These are phyloP conservation scores for Fissipunctia ypsillon DNA, from an alignment of 2,888 invertebrate genomes.

Conservation along the genomic window DNA sequence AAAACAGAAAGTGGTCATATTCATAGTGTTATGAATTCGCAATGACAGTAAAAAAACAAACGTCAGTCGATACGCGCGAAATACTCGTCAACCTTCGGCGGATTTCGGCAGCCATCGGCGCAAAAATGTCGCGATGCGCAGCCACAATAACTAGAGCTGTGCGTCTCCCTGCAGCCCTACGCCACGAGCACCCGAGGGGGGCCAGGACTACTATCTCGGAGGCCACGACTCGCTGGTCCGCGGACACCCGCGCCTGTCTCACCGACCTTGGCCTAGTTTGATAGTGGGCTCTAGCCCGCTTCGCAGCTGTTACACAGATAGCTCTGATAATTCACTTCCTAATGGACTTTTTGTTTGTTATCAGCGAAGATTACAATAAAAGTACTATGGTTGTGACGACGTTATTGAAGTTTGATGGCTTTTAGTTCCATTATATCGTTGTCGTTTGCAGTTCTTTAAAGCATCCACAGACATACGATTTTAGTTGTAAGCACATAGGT, in stretches of 20 bases:
- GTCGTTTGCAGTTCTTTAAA: slow-evolving; percentile 1
- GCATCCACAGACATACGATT: not conserved
- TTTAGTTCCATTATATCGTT: slow-evolving; percentile 1
- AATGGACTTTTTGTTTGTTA: slow-evolving; percentile 69
- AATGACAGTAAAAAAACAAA: slow-evolving; percentile 60
- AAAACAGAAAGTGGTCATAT: slow-evolving; percentile 50
- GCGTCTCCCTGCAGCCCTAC: slow-evolving; percentile 63
- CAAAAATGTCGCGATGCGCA: slow-evolving; percentile 68
- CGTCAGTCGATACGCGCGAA: slow-evolving; percentile 65
- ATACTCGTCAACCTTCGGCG: slow-evolving; percentile 74
- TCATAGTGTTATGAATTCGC: slow-evolving; percentile 48
- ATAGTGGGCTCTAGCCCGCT: slow-evolving; percentile 76
- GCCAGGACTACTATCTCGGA: slow-evolving; percentile 69
- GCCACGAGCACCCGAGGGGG: slow-evolving; percentile 60
- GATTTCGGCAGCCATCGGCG: slow-evolving; percentile 76
- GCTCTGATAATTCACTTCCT: slow-evolving; percentile 81
- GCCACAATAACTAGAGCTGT: slow-evolving; percentile 70
- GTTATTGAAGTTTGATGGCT: slow-evolving; percentile 22
- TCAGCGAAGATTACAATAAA: slow-evolving; percentile 45
- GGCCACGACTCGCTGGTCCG: slow-evolving; percentile 76
- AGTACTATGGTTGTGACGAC: slow-evolving; percentile 43
- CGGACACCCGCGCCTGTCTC: slow-evolving; percentile 69
- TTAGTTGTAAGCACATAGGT: not conserved
- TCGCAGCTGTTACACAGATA: slow-evolving; percentile 76
- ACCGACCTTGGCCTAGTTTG: slow-evolving; percentile 86